phyloP scores from a whole-genome alignment of 2,797 vertebrate genomes.

The Megaceryle alcyon region DNA sequence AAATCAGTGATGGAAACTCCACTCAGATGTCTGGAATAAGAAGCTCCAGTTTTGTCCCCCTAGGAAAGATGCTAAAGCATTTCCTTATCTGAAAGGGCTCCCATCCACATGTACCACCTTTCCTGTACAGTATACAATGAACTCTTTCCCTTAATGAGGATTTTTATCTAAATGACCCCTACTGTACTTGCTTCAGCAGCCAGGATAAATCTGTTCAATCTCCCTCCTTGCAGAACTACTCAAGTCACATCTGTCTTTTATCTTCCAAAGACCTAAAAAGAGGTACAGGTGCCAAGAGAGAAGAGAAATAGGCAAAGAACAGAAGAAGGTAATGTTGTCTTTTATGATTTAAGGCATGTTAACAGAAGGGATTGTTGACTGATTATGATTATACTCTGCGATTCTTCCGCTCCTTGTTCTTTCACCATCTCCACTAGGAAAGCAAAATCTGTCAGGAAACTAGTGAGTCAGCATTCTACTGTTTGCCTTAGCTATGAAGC shows the following conservation, averaged over 20 bases:
- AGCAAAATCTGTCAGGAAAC: conserved; percentile 15
- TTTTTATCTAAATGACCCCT: conserved; percentile 7
- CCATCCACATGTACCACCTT: accelerated
- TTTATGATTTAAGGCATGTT: conserved; percentile 33
- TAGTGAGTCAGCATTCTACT: conserved; percentile 56
- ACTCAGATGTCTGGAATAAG: not conserved
- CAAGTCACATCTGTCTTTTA: not conserved
- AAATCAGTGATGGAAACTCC: not conserved
- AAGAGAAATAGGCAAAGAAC: not conserved
- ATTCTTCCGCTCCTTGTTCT: conserved; percentile 16
- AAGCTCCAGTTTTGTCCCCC: not conserved
- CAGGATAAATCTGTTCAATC: conserved; percentile 14
- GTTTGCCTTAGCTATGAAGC: conserved; percentile 45
- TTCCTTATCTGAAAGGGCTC: not conserved
- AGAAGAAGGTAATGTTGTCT: conserved; percentile 4
- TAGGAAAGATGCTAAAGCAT: not conserved
- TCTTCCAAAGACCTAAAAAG: not conserved
- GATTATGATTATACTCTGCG: not conserved
- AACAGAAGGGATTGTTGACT: conserved; percentile 36
- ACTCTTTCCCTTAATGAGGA: not conserved
- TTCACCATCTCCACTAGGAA: not conserved
- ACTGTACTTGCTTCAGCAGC: not conserved
- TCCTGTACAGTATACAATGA: not conserved
- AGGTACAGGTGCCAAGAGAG: not conserved
- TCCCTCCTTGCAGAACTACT: not conserved